A percentile compares a stretch with the other conserved stretches of the same genome.
Evolutionary conservation across 2,797 vertebrate species (phyloP).

Genomic region (Spinibarbus caldwelli): DNA sequence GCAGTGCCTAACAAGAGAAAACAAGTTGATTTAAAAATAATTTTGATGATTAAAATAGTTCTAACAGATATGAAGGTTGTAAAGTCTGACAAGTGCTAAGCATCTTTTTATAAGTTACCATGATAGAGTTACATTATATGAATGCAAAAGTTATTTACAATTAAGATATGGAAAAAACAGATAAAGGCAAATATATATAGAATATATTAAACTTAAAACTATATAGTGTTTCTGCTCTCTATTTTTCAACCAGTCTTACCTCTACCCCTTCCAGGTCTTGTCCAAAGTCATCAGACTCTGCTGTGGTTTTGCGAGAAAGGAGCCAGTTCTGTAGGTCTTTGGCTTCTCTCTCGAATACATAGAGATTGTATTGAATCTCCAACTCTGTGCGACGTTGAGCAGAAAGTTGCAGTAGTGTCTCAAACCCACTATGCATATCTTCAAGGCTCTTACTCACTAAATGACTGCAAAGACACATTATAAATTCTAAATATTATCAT

Average conservation of each 20-base stretch:
- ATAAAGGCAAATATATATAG: neutral
- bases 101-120: neutral
- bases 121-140: neutral
- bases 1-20: slow-evolving; percentile 74
- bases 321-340: slow-evolving; percentile 86
- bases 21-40: neutral
- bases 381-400: slow-evolving; percentile 71
- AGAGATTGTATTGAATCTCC: slow-evolving; percentile 81
- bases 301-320: slow-evolving; percentile 73
- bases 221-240: neutral
- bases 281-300: slow-evolving; percentile 83
- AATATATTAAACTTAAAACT: neutral
- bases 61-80: neutral
- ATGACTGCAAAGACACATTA: slow-evolving; percentile 59
- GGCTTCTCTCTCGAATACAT: slow-evolving; percentile 83
- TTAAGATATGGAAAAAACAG: neutral
- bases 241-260: slow-evolving; percentile 67
- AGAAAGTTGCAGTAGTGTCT: slow-evolving; percentile 73
- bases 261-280: slow-evolving; percentile 86
- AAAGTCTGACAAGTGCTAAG: neutral
- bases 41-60: neutral
- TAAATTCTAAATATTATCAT: neutral
- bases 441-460: slow-evolving; percentile 71
- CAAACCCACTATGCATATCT: slow-evolving; percentile 70
- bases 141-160: neutral